phyloP scores from a whole-genome alignment of 2,113 vertebrate species.

The Percina caprodes region DNA sequence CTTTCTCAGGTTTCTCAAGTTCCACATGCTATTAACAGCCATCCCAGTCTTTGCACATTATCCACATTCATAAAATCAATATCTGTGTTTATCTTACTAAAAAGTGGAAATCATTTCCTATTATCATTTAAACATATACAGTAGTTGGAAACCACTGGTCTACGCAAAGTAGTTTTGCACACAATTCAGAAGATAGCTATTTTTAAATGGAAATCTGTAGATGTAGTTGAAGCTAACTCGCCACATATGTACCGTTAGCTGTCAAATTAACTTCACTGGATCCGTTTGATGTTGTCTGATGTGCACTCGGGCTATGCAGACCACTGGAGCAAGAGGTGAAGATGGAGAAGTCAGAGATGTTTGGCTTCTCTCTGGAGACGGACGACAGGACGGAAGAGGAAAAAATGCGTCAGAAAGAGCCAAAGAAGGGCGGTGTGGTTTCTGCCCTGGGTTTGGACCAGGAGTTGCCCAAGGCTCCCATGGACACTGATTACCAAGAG shows the following conservation, averaged over 20 bases:
- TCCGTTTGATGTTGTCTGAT: conserved; percentile 10
- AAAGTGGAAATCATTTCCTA: no score
- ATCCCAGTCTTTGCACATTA: no score
- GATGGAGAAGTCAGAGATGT: conserved; percentile 86
- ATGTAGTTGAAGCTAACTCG: neutral
- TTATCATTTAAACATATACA: neutral
- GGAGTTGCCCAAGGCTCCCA: conserved; percentile 81
- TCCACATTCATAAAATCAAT: no score
- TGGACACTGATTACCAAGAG: conserved; percentile 90
- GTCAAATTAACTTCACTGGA: neutral
- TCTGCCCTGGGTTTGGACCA: conserved; percentile 77
- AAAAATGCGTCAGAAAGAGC: neutral
- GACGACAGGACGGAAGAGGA: conserved; percentile 82
- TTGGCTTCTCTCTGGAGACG: conserved; percentile 70
- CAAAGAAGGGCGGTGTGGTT: conserved; percentile 51
- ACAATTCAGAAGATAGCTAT: neutral
- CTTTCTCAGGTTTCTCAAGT: no score
- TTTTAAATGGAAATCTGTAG: neutral
- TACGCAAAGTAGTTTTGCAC: neutral
- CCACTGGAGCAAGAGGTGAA: neutral
- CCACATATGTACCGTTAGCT: neutral
- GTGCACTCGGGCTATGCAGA: conserved; percentile 10
- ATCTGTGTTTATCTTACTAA: no score
- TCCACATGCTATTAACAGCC: no score
- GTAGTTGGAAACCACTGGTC: neutral